Base-by-base conservation (phyloP, 2,888 invertebrate species). In the Ischnus inquisitorius region DNA sequence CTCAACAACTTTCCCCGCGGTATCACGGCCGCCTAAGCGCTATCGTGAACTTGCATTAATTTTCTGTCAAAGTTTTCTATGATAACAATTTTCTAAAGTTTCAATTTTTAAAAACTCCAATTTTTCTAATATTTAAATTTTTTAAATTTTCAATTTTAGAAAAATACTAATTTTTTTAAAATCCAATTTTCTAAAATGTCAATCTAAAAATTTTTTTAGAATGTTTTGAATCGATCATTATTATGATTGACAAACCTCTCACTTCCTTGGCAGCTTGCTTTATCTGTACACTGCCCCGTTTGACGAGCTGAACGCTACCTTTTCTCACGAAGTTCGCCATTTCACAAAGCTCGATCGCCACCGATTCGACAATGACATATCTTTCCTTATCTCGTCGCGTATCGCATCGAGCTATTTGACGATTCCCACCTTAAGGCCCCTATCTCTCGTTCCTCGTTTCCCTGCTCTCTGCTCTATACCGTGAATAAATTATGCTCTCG, bases 201-300 rank as follows among this genome's bases (percentile, higher is more conserved):
- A n/a, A n/a, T n/a, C n/a, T n/a, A n/a, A n/a, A n/a, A n/a, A n/a
- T n/a, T n/a, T n/a, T n/a, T n/a, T n/a, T n/a, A n/a, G n/a, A n/a
- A n/a, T n/a, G n/a, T n/a, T n/a, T n/a, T n/a, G n/a, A n/a, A 60
- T 25, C 28, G 60, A 71, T 62, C 48, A 68, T 68, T 76, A 75
- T 41, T 68, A 54, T 51, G 34, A 82, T 80, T 43, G 82, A 91
- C 93, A 91, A 92, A 95, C 95, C 95, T 92, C 94, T 94, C 19
- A 95, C 94, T 85, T 94, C 94, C 92, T 94, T 94, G 4, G 94
- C 95, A 60, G 94, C 95, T 78, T 93, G 93, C 86, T 94, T 95
- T 76, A 95, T 91, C 89, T 95, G 95, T 83, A 94, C 94, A 89
- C 95, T 94, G 79, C 95, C 93, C 69, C 94, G 92, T 90, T 95